phyloP scores from a whole-genome alignment of 2,797 vertebrate species.

The Columba guinea region DNA sequence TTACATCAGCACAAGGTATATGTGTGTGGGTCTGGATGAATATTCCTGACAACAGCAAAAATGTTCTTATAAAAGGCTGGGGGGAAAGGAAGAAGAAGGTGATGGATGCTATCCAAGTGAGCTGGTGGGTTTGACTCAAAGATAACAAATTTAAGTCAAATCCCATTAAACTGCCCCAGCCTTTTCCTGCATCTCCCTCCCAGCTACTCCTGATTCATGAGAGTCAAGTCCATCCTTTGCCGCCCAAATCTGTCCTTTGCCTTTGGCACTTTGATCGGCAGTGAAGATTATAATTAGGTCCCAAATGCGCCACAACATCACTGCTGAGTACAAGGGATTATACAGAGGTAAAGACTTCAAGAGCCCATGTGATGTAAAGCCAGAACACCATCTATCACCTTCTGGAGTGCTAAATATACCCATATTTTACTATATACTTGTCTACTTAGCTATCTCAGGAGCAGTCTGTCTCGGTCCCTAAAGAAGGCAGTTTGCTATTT shows the following conservation, averaged over 20 bases:
- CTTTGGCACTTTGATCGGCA: background rate
- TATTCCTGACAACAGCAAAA: background rate
- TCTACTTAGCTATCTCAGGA: conserved; percentile 5
- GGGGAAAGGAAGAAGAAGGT: background rate
- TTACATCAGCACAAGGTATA: background rate
- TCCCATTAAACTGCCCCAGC: background rate
- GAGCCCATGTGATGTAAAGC: background rate
- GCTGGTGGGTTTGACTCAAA: background rate
- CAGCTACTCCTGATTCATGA: background rate
- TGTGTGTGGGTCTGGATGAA: background rate
- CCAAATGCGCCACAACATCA: background rate
- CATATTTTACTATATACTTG: conserved; percentile 7
- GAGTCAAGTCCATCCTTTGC: background rate
- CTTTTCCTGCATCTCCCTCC: background rate
- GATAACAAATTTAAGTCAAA: background rate
- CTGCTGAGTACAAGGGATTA: background rate
- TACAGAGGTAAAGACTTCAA: background rate
- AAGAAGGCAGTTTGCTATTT: conserved; percentile 48
- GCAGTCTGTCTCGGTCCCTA: conserved; percentile 3
- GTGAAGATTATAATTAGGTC: background rate
- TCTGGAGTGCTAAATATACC: conserved; percentile 44
- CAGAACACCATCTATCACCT: background rate
- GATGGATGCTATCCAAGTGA: background rate
- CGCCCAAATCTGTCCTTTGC: background rate
- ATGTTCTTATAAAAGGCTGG: background rate